These are phyloP conservation scores for Mayetiola destructor DNA, from an alignment of 2,888 invertebrate genomes.

Conservation along the genomic window DNA sequence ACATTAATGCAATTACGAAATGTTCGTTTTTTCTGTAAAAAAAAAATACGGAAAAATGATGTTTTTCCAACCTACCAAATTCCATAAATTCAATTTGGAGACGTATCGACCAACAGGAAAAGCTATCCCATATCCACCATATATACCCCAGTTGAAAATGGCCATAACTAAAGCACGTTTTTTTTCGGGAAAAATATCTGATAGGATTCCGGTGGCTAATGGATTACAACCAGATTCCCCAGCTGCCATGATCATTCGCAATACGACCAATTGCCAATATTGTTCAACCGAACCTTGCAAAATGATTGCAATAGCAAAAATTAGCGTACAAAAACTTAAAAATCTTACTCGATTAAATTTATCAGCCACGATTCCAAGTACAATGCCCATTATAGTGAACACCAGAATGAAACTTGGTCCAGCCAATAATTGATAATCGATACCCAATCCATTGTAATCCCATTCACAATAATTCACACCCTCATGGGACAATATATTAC, in stretches of 20 bases:
- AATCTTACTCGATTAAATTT: slow-evolving; percentile 59
- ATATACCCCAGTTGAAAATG: slow-evolving; percentile 91
- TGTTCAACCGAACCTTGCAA: slow-evolving; percentile 71
- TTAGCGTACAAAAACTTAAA: slow-evolving; percentile 58
- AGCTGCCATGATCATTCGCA: slow-evolving; percentile 74
- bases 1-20: neutral
- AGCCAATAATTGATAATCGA: slow-evolving; percentile 83
- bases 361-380: slow-evolving; percentile 71
- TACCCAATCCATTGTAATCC: slow-evolving; percentile 83
- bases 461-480: slow-evolving; percentile 73
- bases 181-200: slow-evolving; percentile 64
- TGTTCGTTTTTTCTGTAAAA: neutral
- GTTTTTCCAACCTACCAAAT: slow-evolving; percentile 41
- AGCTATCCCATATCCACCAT: slow-evolving; percentile 83
- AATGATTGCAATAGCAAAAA: slow-evolving; percentile 70
- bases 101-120: slow-evolving; percentile 83
- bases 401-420: slow-evolving; percentile 87
- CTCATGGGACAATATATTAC: slow-evolving; percentile 48
- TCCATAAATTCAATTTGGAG: slow-evolving; percentile 57
- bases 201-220: slow-evolving; percentile 66
- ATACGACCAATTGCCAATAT: slow-evolving; percentile 79
- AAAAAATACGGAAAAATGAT: neutral
- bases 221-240: slow-evolving; percentile 83
- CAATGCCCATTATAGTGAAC: slow-evolving; percentile 75
- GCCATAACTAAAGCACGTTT: slow-evolving; percentile 80